Evolutionary conservation across 53 echinoderm and acorn worm genomes (phyloP), one percentile per base, ranked within the genome.

Genomic region (Mesocentrotus franciscanus): DNA sequence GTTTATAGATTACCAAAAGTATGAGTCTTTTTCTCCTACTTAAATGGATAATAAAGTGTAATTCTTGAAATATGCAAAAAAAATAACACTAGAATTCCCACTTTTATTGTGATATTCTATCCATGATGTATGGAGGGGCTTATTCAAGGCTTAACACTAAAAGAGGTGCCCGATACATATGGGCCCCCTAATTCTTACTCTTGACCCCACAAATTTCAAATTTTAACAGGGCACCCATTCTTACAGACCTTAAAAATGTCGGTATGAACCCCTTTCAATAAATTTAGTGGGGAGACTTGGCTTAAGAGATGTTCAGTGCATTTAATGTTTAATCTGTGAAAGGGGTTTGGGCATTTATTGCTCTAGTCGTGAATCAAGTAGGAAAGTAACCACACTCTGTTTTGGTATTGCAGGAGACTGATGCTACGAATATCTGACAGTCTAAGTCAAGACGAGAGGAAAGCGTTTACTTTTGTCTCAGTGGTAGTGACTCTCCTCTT

Each of bases 391-490:
- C 29, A 14, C 14, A 74, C 14, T 74, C 13, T 29, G 11, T 3
- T 74, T 74, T 29, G 71, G 29, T 74, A 32, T 30, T 30, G 29
- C 42, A 81, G 81, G 81, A 81, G 32, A 29, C 22, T 93, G 74
- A 72, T 93, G 93, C 93, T 93, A 75, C 29, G 20, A 11, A 75
- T 93, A 42, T 72, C 93, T 56, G 93, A 93, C 74, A 93, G 93
- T 30, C 76, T 93, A 13, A 74, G 58, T 57, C 72, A 30, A 72
- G 93, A 93, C 30, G 93, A 93, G 93, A 72, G 93, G 24, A 78
- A 75, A 10, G 78, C 76, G 76, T 56, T 93, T 72, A 26, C 4
- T 30, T 93, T 59, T 93, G 56, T 59, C 76, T 93, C n/a, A 72
- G 93, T 32, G 93, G 76, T n/a, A 59, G 76, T 11, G 60, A 76